Percentiles rank a stretch among this genome's conserved stretches.
Evolutionary conservation across 2,888 invertebrate genomes (phyloP).

Genomic region (Spialia ferax): DNA sequence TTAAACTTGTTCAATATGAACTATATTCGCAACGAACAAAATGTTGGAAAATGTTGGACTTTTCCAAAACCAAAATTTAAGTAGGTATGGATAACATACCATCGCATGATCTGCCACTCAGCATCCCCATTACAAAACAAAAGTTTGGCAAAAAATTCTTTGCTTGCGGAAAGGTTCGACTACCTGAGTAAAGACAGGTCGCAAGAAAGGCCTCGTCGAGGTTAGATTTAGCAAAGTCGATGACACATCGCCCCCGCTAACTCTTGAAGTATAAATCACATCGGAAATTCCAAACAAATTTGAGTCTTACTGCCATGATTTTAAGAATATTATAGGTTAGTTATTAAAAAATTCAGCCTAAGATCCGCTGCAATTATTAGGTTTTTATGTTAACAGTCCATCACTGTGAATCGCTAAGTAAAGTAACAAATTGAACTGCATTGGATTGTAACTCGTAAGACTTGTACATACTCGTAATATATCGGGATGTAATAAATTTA

Average conservation of each 20-base stretch:
- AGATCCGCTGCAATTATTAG: not conserved
- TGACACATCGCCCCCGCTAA: conserved; percentile 64
- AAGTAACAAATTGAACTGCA: not conserved
- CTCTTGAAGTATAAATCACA: conserved; percentile 39
- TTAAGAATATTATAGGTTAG: not conserved
- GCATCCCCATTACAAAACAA: conserved; percentile 57
- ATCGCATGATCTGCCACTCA: conserved; percentile 59
- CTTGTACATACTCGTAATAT: too few species aligned
- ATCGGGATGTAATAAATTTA: not conserved
- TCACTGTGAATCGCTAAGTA: not conserved
- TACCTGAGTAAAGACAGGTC: conserved; percentile 69
- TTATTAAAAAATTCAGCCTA: not conserved
- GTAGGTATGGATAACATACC: conserved; percentile 57
- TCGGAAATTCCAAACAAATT: conserved; percentile 7
- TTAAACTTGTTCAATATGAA: too few species aligned
- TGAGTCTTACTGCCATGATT: conserved; percentile 16
- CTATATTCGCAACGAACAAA: not conserved
- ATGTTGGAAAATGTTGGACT: not conserved
- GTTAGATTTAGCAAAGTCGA: conserved; percentile 58
- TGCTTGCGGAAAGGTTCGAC: conserved; percentile 67
- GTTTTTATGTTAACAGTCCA: not conserved
- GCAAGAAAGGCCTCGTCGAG: conserved; percentile 55
- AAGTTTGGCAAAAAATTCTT: conserved; percentile 67
- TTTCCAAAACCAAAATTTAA: not conserved
- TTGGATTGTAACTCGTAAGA: not conserved